A percentile compares a stretch with the other conserved stretches of the same genome.
These are phyloP conservation scores for Knipowitschia caucasica DNA, from an alignment of 2,797 vertebrate genomes.

Conservation along the genomic window DNA sequence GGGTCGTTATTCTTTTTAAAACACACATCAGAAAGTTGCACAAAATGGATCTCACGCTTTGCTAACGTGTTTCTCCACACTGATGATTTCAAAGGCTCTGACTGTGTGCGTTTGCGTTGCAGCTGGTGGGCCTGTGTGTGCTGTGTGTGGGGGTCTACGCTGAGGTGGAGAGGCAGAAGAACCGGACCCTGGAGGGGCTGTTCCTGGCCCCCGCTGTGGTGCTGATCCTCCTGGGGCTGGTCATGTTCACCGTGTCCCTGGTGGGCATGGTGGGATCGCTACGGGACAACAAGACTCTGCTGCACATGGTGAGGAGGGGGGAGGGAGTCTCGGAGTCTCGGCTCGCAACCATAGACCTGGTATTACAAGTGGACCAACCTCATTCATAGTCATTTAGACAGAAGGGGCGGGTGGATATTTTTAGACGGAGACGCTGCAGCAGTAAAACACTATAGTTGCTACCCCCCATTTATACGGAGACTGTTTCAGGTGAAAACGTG, in stretches of 20 bases:
- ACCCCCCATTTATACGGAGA: no score
- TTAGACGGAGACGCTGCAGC: no score
- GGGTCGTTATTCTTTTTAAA: not conserved
- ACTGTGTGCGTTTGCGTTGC: not conserved
- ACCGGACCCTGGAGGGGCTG: slow-evolving; percentile 85
- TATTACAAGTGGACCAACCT: no score
- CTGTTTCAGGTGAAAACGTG: no score
- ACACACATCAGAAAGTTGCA: slow-evolving; percentile 3
- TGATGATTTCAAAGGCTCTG: not conserved
- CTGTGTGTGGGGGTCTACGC: slow-evolving; percentile 86
- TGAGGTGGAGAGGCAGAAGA: slow-evolving; percentile 86
- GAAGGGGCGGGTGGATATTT: no score
- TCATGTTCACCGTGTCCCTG: slow-evolving; percentile 86
- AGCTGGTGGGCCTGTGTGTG: slow-evolving; percentile 85
- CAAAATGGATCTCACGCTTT: slow-evolving; percentile 1
- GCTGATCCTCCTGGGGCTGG: slow-evolving; percentile 84
- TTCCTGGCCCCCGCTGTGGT: slow-evolving; percentile 88
- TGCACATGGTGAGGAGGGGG: slow-evolving; percentile 77
- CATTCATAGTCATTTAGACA: no score
- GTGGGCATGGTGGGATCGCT: slow-evolving; percentile 89
- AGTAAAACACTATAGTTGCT: no score
- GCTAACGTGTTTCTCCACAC: not conserved
- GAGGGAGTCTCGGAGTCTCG: no score
- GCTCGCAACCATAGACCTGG: no score
- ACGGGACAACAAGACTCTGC: slow-evolving; percentile 84